Evolutionary conservation across 2,113 vertebrate species (phyloP), one percentile per base, ranked within the genome.

Genomic region (Corythornis cristatus): DNA sequence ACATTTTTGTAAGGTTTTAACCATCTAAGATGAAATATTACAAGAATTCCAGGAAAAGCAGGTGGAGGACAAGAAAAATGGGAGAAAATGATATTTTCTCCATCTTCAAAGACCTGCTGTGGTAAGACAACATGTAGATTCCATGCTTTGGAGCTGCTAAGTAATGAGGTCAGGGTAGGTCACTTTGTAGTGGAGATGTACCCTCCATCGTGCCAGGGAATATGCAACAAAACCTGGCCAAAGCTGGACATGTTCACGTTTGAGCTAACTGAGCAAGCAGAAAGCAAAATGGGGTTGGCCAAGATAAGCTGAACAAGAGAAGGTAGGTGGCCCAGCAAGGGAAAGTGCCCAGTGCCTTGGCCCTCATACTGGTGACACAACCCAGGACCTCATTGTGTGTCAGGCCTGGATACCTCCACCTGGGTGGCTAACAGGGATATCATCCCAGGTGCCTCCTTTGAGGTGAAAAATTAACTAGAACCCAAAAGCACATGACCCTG

Each of bases 401-500:
- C 23, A 65, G 72, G 53, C 17, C 19, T 73, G 35, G 48, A 28
- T 28, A 70, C n/a, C 42, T 87, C 35, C 45, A 29, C 28, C 35
- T 33, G 16, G 5, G 29, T 28, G n/a, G 10, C 12, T n/a, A 72
- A 79, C 10, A 53, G 29, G 23, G 40, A 25, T 48, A 3, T 15
- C 54, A 89, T 21, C 23, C 66, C 37, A 79, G 51, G 62, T 64
- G 51, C 7, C 37, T 78, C 50, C 54, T 68, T 43, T 43, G 53
- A 56, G 43, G 46, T 83, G 48, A 79, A 83, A 83, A 79, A 22
- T 33, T 26, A 56, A 18, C 18, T 16, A 28, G 91, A 83, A 37
- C 6, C 5, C 37, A 45, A n/a, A 18, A 74, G 8, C 0, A 1
- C 1, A 2, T 0, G 3, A 56, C n/a, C 29, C 25, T 76, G 50